Percentiles rank a stretch among this genome's conserved stretches.
These are phyloP conservation scores for Gryllus longicercus DNA, from an alignment of 2,888 invertebrate genomes.

Conservation along the genomic window DNA sequence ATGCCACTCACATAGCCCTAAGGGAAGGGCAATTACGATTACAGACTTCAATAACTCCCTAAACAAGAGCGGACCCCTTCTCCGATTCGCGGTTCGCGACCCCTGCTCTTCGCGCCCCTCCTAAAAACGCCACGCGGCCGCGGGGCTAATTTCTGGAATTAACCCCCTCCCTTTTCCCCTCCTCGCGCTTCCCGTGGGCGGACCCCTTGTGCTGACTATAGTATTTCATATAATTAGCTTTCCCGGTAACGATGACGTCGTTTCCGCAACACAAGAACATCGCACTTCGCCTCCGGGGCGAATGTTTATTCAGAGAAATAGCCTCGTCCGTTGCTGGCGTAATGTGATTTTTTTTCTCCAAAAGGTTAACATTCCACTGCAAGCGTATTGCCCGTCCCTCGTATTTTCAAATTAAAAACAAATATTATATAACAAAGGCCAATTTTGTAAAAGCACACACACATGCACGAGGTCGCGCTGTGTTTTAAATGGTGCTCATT, in stretches of 20 bases:
- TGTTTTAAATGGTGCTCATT: background rate
- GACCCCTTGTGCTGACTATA: background rate
- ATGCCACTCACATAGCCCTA: background rate
- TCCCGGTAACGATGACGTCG: background rate
- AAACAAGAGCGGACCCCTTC: background rate
- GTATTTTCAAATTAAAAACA: background rate
- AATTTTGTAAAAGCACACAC: background rate
- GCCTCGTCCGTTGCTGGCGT: background rate
- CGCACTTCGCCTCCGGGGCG: background rate
- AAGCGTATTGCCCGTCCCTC: background rate
- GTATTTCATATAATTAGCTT: slow-evolving; percentile 17
- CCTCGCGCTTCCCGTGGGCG: background rate
- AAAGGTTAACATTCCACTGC: background rate
- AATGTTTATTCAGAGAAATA: background rate
- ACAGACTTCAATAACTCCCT: slow-evolving; percentile 10
- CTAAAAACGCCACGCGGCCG: no score
- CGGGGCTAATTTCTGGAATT: background rate
- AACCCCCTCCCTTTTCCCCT: background rate
- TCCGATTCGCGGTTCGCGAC: background rate
- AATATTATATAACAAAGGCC: background rate
- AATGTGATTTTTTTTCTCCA: background rate
- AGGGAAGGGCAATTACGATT: background rate
- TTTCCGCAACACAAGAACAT: background rate
- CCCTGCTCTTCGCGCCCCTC: background rate
- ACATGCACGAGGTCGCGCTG: no score